Evolutionary conservation across 2,888 invertebrate species (phyloP).

Genomic region (Orchesellides sinensis): DNA sequence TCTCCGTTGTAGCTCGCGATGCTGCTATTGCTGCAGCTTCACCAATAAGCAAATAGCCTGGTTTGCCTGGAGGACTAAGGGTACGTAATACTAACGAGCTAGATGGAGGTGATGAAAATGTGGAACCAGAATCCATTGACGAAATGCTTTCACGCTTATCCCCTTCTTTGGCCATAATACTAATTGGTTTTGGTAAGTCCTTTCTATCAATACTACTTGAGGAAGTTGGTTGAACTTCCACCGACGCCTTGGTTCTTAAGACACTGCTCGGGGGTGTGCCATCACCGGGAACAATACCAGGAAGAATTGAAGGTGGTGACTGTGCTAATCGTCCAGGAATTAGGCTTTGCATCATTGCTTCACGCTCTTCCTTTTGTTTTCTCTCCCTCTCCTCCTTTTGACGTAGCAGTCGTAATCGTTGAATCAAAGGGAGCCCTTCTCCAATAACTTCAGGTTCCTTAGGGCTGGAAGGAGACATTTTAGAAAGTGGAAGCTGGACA

Average conservation of each 20-base stretch:
- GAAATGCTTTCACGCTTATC: constrained; percentile 66
- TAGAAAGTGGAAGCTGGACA: constrained; percentile 52
- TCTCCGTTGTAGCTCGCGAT: constrained; percentile 53
- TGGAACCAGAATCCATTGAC: constrained; percentile 59
- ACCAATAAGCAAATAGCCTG: constrained; percentile 49
- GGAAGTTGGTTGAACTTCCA: constrained; percentile 42
- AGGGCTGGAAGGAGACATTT: constrained; percentile 30
- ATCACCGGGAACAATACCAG: not conserved
- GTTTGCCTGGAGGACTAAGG: constrained; percentile 53
- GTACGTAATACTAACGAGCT: constrained; percentile 35
- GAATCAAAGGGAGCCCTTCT: constrained; percentile 88
- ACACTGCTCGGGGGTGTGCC: not conserved
- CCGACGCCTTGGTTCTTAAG: constrained; percentile 42
- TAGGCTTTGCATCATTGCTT: constrained; percentile 77
- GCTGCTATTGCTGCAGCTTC: constrained; percentile 62
- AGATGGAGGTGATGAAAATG: constrained; percentile 63
- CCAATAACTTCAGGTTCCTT: constrained; percentile 81
- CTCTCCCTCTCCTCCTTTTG: constrained; percentile 85
- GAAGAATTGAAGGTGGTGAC: constrained; percentile 32
- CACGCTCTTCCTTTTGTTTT: constrained; percentile 79
- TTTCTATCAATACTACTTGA: constrained; percentile 10
- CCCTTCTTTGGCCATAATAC: constrained; percentile 25
- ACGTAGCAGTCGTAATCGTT: constrained; percentile 87
- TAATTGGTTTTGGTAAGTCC: constrained; percentile 8
- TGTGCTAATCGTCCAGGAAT: constrained; percentile 77